Conservation (phyloP, 2,888 invertebrate genomes). For the Celastrina argiolus region DNA sequence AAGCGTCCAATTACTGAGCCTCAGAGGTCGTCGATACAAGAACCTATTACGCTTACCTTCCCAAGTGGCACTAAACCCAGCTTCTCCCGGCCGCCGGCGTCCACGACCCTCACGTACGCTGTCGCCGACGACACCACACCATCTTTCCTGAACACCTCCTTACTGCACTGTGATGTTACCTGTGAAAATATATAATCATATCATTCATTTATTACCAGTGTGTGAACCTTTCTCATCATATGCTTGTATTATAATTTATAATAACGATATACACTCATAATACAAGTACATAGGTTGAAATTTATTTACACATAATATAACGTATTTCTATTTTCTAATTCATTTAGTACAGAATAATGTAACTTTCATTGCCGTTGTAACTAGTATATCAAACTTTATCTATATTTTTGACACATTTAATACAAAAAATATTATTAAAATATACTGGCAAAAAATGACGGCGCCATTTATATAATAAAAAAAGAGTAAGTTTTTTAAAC, state of each 20-base stretch:
- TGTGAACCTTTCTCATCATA: not conserved
- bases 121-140: conserved; percentile 54
- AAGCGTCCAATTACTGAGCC: too few relatives aligned
- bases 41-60: conserved; percentile 45
- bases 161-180: conserved; percentile 67
- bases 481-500: not conserved
- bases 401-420: too few relatives aligned
- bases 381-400: too few relatives aligned
- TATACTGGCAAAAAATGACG: not conserved
- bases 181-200: conserved; percentile 31
- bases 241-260: too few relatives aligned
- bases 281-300: too few relatives aligned
- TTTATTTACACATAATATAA: too few relatives aligned
- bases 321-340: too few relatives aligned
- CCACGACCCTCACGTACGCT: conserved; percentile 72
- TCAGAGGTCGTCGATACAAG: too few relatives aligned
- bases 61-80: conserved; percentile 56
- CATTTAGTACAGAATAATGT: too few relatives aligned
- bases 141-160: conserved; percentile 45
- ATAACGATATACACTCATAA: too few relatives aligned
- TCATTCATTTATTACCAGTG: not conserved
- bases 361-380: too few relatives aligned
- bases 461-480: not conserved
- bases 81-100: conserved; percentile 68
- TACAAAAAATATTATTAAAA: too few relatives aligned